Evolutionary conservation across 1,140 invertebrate genomes (phyloP), one percentile per base, ranked within the genome.

Genomic region (Plodia interpunctella): DNA sequence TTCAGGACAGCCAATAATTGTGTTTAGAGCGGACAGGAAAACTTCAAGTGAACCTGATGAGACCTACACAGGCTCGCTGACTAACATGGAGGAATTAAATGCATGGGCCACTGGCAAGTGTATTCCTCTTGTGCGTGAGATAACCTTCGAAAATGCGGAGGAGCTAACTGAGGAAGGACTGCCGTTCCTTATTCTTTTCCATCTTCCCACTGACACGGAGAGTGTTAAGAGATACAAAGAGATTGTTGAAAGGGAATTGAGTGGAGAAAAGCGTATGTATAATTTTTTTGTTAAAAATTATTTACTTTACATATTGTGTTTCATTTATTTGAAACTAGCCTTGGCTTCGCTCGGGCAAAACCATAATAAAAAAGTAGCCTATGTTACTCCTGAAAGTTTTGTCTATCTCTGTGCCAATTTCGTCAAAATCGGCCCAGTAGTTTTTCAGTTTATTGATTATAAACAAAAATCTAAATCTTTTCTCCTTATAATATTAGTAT

Each of bases 141-240:
- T 99, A 51, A 99, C 98, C 3, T 99, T 99, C 90, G 98, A 99
- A 91, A 99, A 99, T 92, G 98, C 98, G 18, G 98, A 99, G 90
- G 98, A 99, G 90, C 87, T 99, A 10, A 99, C 98, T 0, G 99
- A 99, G 91, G 98, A 99, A 92, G 98, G 98, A 13, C 87, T 99
- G 66, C 98, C 99, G n/a, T 99, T 99, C 89, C 91, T 99, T 5
- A 99, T 99, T 70, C 87, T 99, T 1, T 99, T 99, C 88, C 97
- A 99, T 78, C 82, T 94, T 65, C 95, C 97, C 0, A 94, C 96
- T 72, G 98, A 99, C 88, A 92, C 91, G 4, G 94, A 96, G 21
- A 96, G 94, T 66, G 94, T 99, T 44, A 97, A 98, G 78, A 91
- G 93, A 66, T 99, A 94, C 80, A 97, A 95, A 78, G 93, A 95